phyloP scores from a whole-genome alignment of 1,140 invertebrate species.

The Anoplolepis gracilipes region DNA sequence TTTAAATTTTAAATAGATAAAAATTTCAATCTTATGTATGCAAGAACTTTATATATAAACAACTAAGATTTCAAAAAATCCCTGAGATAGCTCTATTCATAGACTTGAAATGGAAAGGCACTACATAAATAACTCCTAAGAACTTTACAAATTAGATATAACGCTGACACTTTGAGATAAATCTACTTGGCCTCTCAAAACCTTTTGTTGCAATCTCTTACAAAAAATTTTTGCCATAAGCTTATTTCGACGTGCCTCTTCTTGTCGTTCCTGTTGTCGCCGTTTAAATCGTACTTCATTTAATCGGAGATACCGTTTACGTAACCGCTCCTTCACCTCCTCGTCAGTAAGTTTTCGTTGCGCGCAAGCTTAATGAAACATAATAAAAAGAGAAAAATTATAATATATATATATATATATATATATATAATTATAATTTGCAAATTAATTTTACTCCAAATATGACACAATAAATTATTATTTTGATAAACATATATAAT shows the following conservation, averaged over 20 bases:
- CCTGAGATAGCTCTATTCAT: not conserved
- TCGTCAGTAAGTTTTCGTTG: conserved; percentile 84
- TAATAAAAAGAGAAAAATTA: not conserved
- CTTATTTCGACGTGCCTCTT: conserved; percentile 85
- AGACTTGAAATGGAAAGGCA: conserved; percentile 9
- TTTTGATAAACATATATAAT: conserved; percentile 43
- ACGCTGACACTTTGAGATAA: conserved; percentile 86
- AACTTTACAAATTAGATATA: conserved; percentile 83
- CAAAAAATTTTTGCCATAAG: conserved; percentile 87
- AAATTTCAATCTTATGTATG: not conserved
- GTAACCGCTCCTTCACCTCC: conserved; percentile 83
- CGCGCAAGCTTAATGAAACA: conserved; percentile 76
- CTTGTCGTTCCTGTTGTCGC: conserved; percentile 84
- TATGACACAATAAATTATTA: conserved; percentile 6
- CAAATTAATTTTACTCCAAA: not conserved
- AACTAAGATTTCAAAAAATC: conserved; percentile 13
- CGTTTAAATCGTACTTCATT: conserved; percentile 85
- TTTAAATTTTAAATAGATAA: not conserved
- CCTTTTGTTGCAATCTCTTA: conserved; percentile 86
- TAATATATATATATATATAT: not conserved
- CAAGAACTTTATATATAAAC: not conserved
- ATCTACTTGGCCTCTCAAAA: conserved; percentile 85
- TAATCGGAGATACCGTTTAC: conserved; percentile 84
- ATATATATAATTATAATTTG: not conserved
- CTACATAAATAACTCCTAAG: not conserved